These are phyloP conservation scores for Acheta domesticus DNA, from an alignment of 2,888 invertebrate species.

Conservation along the genomic window DNA sequence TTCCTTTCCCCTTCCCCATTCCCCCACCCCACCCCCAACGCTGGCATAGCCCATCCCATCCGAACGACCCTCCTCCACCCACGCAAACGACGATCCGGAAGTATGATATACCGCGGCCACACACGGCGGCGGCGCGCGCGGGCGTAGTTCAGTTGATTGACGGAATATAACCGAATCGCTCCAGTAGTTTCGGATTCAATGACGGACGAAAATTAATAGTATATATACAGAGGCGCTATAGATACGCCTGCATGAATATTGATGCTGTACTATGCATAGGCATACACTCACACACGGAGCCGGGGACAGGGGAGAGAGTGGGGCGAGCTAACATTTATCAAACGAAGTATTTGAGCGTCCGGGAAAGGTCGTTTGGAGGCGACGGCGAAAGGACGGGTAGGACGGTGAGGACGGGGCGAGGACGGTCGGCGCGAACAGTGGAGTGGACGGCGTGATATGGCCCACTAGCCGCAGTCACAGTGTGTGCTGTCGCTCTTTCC, in stretches of 20 bases:
- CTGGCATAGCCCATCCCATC: neutral
- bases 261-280: constrained; percentile 5
- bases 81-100: neutral
- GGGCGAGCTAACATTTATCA: neutral
- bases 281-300: neutral
- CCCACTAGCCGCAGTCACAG: too few species aligned
- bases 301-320: too few species aligned
- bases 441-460: too few species aligned
- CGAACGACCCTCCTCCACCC: neutral
- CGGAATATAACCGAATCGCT: neutral
- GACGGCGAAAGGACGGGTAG: too few species aligned
- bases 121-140: neutral
- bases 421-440: too few species aligned
- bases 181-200: neutral
- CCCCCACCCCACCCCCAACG: neutral
- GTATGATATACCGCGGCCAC: neutral
- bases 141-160: neutral
- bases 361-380: too few species aligned
- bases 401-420: too few species aligned
- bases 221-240: neutral
- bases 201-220: neutral
- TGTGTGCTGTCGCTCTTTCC: too few species aligned
- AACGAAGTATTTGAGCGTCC: too few species aligned
- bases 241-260: constrained; percentile 7
- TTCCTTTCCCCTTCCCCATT: too few species aligned